Conservation (phyloP, 2,113 vertebrate genomes). For the Xyrauchen texanus region DNA sequence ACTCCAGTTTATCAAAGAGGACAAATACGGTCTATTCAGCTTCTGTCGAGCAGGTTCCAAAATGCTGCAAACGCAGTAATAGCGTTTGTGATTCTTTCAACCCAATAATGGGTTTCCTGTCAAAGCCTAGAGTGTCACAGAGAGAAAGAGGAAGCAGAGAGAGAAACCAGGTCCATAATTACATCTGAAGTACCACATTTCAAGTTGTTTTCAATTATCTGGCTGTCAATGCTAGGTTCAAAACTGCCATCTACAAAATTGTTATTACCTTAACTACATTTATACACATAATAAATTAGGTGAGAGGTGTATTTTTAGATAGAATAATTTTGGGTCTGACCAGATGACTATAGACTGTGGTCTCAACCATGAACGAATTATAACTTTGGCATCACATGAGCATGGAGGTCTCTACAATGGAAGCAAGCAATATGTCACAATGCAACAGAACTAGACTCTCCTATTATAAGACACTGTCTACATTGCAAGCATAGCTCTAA, state of each 20-base stretch:
- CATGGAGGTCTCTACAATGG: no score
- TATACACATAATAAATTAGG: conserved; percentile 43
- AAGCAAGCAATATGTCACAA: no score
- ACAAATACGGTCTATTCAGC: conserved; percentile 17
- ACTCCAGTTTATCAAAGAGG: conserved; percentile 35
- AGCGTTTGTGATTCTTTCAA: conserved; percentile 34
- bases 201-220: conserved; percentile 48
- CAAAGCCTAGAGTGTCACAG: conserved; percentile 5
- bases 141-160: neutral
- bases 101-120: conserved; percentile 51
- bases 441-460: no score
- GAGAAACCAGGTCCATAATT: conserved; percentile 41
- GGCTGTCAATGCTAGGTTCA: conserved; percentile 38
- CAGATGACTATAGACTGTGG: neutral
- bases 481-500: no score
- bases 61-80: conserved; percentile 37
- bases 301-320: conserved; percentile 23
- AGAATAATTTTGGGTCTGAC: conserved; percentile 26
- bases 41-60: conserved; percentile 27
- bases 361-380: no score
- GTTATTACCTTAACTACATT: conserved; percentile 43
- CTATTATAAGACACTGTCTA: no score
- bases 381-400: no score
- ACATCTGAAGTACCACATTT: conserved; percentile 52
- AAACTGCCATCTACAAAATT: conserved; percentile 31